phyloP scores from a whole-genome alignment of 2,113 vertebrate species.

The Symphodus melops region DNA sequence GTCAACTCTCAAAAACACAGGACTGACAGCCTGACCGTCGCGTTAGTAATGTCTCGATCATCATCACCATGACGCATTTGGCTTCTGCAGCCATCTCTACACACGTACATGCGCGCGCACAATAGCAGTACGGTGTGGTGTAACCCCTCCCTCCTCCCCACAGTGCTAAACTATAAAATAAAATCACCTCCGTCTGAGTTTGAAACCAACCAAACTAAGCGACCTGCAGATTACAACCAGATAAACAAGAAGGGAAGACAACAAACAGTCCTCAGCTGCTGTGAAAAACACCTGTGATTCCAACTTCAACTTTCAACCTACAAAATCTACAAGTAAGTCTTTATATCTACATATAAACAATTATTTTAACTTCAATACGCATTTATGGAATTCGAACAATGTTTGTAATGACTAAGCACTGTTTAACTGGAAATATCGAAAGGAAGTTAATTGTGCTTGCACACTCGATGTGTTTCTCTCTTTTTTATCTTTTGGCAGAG shows the following conservation, averaged over 20 bases:
- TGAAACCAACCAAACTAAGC: conserved; percentile 10
- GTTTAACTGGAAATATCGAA: too few species aligned
- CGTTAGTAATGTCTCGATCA: conserved; percentile 69
- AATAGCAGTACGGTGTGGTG: neutral
- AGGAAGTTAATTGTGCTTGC: too few species aligned
- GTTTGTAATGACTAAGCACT: too few species aligned
- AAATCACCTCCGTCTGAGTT: conserved; percentile 23
- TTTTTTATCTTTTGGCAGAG: too few species aligned
- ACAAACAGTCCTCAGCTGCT: conserved; percentile 4
- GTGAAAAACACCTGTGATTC: conserved; percentile 41
- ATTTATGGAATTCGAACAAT: too few species aligned
- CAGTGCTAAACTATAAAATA: conserved; percentile 58
- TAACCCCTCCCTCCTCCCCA: conserved; percentile 49
- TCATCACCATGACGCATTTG: conserved; percentile 66
- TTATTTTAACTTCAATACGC: neutral
- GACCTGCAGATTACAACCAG: conserved; percentile 26
- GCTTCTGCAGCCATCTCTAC: conserved; percentile 44
- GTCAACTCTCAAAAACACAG: conserved; percentile 40
- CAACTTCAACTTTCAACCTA: conserved; percentile 31
- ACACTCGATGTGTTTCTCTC: too few species aligned
- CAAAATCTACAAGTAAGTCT: conserved; percentile 68
- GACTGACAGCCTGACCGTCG: conserved; percentile 21
- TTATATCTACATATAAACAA: too few species aligned
- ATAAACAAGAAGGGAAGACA: conserved; percentile 14
- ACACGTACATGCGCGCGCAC: neutral